Base-by-base conservation (phyloP, 2,113 vertebrate species). In the Cheilinus undulatus region DNA sequence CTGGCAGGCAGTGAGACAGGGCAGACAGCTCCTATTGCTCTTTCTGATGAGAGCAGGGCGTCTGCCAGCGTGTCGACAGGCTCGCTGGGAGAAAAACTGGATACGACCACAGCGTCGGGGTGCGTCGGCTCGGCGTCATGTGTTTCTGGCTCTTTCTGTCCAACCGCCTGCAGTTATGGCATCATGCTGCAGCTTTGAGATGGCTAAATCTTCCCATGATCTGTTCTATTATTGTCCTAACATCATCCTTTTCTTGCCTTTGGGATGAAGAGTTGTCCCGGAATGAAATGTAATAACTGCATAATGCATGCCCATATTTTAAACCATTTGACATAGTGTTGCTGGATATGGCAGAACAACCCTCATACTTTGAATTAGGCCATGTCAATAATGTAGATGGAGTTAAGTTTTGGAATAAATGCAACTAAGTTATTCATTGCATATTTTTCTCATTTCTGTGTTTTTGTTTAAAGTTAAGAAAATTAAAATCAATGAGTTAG, bases 21-120 rank as follows among this genome's bases (percentile, higher is more conserved):
- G 22, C 63, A 77, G 75, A 86, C 83, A 67, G 81, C 85, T 82
- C 45, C 78, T 74, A 56, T 76, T 84, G 78, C 69, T 82, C 83
- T 80, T 81, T 77, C 76, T 46, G 26, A 49, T 0, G 72, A 68
- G 59, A 50, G 76, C 53, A 45, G 70, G 62, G 63, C 40, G 32
- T 80, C 72, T 82, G 78, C 80, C 69, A 65, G 26, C 7, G 10
- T 14, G 76, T 78, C 58, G 42, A 70, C 85, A 82, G 24, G 22
- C 78, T 77, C 26, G 17, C 75, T 32, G 60, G 46, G 54, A 85
- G 30, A 83, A 74, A 78, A 22, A 15, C 70, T 53, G 76, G 65
- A 36, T 72, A 43, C 53, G 40, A 83, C 83, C 76, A 42, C 48
- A 30, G 63, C 22, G 64, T 75, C 71, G 68, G 80, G 52, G 45